Evolutionary conservation across 2,888 invertebrate genomes (phyloP).

Genomic region (Heterodera filipjevi): DNA sequence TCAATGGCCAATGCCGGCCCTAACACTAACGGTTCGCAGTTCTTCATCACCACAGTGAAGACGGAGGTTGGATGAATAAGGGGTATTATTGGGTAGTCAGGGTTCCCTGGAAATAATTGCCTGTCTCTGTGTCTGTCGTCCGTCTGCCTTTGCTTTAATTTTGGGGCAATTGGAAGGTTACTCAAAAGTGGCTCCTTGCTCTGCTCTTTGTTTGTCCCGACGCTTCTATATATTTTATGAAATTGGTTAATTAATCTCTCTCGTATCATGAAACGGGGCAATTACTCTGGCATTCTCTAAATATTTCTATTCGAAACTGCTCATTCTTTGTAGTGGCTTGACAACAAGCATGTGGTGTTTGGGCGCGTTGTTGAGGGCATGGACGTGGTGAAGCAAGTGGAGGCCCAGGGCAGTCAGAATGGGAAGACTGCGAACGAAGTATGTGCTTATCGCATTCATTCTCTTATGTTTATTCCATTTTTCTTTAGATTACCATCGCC

Average conservation of each 20-base stretch:
- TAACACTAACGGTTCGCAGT: constrained; percentile 76
- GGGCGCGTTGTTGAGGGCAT: constrained; percentile 50
- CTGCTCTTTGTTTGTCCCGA: too few relatives aligned
- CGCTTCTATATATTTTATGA: too few relatives aligned
- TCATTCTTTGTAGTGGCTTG: constrained; percentile 32
- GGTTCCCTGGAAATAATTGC: too few relatives aligned
- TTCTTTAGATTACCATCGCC: constrained; percentile 13
- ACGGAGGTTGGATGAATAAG: constrained; percentile 71
- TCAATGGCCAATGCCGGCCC: constrained; percentile 91
- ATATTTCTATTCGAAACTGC: too few relatives aligned
- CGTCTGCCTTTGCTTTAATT: too few relatives aligned
- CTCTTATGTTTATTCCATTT: neutral
- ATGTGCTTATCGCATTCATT: neutral
- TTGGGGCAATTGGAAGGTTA: too few relatives aligned
- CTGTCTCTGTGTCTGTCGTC: too few relatives aligned
- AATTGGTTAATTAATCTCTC: too few relatives aligned
- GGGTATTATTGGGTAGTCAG: too few relatives aligned
- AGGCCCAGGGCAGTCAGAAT: constrained; percentile 39
- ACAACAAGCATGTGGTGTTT: constrained; percentile 47
- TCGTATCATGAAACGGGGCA: too few relatives aligned
- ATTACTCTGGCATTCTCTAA: too few relatives aligned
- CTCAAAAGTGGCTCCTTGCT: too few relatives aligned
- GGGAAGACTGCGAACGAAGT: constrained; percentile 35
- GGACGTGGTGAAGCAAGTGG: constrained; percentile 59
- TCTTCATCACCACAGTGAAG: constrained; percentile 86